Conservation (phyloP, 2,888 invertebrate species). For the Linnaemya vulpina region DNA sequence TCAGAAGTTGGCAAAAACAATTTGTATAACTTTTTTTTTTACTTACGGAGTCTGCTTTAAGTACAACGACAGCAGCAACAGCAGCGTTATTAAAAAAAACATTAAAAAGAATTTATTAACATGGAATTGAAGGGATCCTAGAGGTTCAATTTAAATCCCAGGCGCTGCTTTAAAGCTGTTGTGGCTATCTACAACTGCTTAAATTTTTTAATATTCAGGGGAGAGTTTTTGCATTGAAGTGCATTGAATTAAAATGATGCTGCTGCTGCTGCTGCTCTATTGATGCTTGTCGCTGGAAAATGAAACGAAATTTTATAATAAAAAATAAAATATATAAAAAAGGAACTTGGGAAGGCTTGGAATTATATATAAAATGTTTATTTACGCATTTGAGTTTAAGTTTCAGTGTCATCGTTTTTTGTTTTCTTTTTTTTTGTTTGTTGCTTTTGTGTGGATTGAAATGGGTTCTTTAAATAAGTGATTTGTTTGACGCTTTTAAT, state of each 20-base stretch:
- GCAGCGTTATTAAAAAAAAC: conserved; percentile 40
- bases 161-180: conserved; percentile 3
- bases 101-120: conserved; percentile 45
- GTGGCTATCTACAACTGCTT: neutral
- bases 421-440: neutral
- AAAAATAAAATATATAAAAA: no score
- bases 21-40: conserved; percentile 56
- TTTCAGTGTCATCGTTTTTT: conserved; percentile 6
- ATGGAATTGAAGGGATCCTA: conserved; percentile 34
- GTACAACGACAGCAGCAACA: conserved; percentile 42
- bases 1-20: conserved; percentile 72
- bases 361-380: conserved; percentile 31
- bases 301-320: conserved; percentile 26
- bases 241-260: conserved; percentile 37
- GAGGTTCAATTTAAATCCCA: conserved; percentile 21
- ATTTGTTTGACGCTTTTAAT: conserved; percentile 69
- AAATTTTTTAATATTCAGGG: conserved; percentile 41
- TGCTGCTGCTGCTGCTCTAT: conserved; percentile 41
- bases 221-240: conserved; percentile 33
- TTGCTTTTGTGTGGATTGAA: conserved; percentile 28
- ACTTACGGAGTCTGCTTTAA: conserved; percentile 33
- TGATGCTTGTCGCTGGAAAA: conserved; percentile 32
- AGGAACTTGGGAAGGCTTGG: conserved; percentile 16
- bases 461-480: conserved; percentile 71
- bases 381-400: conserved; percentile 37